phyloP scores from a whole-genome alignment of 2,888 invertebrate genomes.

The Nematopogon swammerdamellus region DNA sequence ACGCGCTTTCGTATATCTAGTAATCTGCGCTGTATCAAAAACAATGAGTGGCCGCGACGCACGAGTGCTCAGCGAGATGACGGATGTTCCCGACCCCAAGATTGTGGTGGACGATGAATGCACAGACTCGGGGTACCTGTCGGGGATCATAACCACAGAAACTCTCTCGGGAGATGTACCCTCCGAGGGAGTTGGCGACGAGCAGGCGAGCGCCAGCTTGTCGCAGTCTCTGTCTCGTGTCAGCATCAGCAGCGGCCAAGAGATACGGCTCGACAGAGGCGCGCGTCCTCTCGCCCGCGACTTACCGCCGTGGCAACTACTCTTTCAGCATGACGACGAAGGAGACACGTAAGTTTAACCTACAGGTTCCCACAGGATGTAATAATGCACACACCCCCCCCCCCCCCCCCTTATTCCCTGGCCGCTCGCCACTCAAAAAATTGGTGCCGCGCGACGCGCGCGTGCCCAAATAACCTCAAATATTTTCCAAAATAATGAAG shows the following conservation, averaged over 20 bases:
- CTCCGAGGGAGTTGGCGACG: not conserved
- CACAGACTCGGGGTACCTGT: slow-evolving; percentile 38
- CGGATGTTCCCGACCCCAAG: slow-evolving; percentile 7
- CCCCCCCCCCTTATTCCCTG: too few species aligned
- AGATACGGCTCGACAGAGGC: slow-evolving; percentile 13
- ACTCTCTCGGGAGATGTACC: not conserved
- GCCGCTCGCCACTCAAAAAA: too few species aligned
- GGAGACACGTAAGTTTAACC: slow-evolving; percentile 92
- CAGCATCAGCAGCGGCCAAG: slow-evolving; percentile 22
- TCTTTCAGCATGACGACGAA: slow-evolving; percentile 76
- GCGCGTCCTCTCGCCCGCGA: slow-evolving; percentile 17
- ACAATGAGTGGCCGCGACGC: not conserved
- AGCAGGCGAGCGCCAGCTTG: slow-evolving; percentile 18
- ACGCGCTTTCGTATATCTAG: not conserved
- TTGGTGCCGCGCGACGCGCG: too few species aligned
- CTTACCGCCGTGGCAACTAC: slow-evolving; percentile 58
- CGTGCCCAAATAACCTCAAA: too few species aligned
- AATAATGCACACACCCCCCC: too few species aligned
- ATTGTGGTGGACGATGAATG: slow-evolving; percentile 31
- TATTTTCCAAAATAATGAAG: too few species aligned
- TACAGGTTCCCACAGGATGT: too few species aligned
- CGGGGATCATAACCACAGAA: slow-evolving; percentile 17
- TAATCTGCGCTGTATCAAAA: not conserved
- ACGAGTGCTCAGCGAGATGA: not conserved
- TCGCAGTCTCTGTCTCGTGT: slow-evolving; percentile 62